Conservation (phyloP, 2,888 invertebrate species). For the Buathra laborator region DNA sequence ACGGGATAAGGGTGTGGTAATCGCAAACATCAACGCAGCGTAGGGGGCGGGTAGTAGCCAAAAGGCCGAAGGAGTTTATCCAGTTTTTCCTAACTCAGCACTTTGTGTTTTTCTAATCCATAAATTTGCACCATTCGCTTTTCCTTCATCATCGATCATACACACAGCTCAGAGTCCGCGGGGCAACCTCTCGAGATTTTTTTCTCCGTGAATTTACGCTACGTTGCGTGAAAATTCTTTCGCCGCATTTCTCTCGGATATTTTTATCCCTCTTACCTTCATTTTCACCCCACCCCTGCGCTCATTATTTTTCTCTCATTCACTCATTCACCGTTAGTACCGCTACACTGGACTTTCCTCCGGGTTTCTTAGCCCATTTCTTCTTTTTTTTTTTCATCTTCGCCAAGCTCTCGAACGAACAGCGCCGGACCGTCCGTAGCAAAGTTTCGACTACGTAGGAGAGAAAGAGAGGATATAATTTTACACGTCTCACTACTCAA, state of each 20-base stretch:
- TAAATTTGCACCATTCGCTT: conserved; percentile 40
- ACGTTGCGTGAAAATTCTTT: conserved; percentile 5
- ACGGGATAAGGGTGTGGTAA: neutral
- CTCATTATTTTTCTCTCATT: conserved; percentile 59
- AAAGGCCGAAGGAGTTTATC: neutral
- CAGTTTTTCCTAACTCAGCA: neutral
- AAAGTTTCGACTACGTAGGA: conserved; percentile 54
- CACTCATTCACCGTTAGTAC: conserved; percentile 37
- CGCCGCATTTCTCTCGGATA: conserved; percentile 20
- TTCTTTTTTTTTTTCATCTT: neutral
- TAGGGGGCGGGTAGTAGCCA: too few relatives aligned
- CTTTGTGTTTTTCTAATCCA: conserved; percentile 45
- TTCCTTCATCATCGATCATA: conserved; percentile 56
- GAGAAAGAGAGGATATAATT: conserved; percentile 47
- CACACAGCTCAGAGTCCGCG: neutral
- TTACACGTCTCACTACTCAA: conserved; percentile 49
- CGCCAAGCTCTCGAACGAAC: conserved; percentile 24
- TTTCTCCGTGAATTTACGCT: neutral
- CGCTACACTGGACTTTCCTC: conserved; percentile 30
- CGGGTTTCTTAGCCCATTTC: conserved; percentile 13
- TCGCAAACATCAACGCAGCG: neutral
- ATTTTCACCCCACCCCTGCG: conserved; percentile 33
- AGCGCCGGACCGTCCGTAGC: conserved; percentile 41
- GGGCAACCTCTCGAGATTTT: conserved; percentile 12
- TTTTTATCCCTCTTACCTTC: conserved; percentile 16